Conservation (phyloP, 64 coral and sea anemone species). For the Montipora capricornis region DNA sequence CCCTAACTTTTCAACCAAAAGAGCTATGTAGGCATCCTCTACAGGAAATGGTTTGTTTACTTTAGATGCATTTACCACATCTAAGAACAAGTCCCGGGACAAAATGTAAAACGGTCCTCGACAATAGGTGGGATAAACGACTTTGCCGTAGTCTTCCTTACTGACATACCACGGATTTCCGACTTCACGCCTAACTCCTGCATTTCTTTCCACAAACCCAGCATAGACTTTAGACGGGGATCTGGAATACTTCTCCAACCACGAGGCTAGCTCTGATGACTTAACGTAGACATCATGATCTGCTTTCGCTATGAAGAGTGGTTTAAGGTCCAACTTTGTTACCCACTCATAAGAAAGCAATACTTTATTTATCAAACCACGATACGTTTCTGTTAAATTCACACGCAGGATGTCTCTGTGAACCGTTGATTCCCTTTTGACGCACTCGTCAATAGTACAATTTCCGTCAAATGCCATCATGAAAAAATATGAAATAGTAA, state of each 20-base stretch:
- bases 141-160: not conserved
- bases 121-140: slow-evolving; percentile 9
- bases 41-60: slow-evolving; percentile 16
- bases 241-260: not conserved
- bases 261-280: not conserved
- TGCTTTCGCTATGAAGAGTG: slow-evolving; percentile 34
- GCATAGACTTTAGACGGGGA: not conserved
- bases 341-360: slow-evolving; percentile 37
- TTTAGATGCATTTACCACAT: slow-evolving; percentile 6
- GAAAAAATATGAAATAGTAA: not conserved
- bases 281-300: slow-evolving; percentile 57
- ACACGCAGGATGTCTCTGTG: slow-evolving; percentile 37
- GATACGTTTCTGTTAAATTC: slow-evolving; percentile 30
- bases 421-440: not conserved
- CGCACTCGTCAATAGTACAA: not conserved
- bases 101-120: slow-evolving; percentile 48
- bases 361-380: slow-evolving; percentile 25
- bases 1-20: slow-evolving; percentile 1
- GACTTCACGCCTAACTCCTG: not conserved
- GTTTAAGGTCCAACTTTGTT: not conserved
- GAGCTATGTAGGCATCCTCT: slow-evolving; percentile 46
- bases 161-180: slow-evolving; percentile 24
- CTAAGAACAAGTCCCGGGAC: slow-evolving; percentile 14
- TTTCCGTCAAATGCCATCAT: slow-evolving; percentile 36
- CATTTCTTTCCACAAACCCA: slow-evolving; percentile 7